Percentiles rank a stretch among this genome's conserved stretches.
These are phyloP conservation scores for Xiphorhynchus erythropygius DNA, from an alignment of 2,797 vertebrate species.

Conservation along the genomic window DNA sequence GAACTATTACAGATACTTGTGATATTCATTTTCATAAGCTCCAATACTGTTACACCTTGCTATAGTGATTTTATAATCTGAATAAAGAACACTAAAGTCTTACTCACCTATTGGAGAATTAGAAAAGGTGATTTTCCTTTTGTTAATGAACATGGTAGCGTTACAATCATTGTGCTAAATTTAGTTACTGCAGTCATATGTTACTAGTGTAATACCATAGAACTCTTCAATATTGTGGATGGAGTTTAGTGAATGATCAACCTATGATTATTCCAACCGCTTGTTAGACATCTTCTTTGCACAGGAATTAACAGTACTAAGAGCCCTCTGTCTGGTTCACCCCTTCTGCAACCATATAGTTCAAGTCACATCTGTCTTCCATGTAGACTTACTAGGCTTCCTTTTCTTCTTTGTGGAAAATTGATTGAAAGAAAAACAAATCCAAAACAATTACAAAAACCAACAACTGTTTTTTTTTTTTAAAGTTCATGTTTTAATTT, in stretches of 20 bases:
- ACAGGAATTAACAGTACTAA: background rate
- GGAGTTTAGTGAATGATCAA: background rate
- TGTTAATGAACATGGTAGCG: background rate
- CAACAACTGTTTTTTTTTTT: accelerated
- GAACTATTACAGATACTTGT: background rate
- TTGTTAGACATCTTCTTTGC: background rate
- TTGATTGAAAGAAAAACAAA: too few relatives aligned
- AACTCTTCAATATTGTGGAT: background rate
- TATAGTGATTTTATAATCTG: background rate
- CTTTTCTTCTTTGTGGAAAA: background rate
- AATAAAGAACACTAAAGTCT: background rate
- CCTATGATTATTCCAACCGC: background rate
- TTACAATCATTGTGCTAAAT: background rate
- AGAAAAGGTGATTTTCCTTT: background rate
- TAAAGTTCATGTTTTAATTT: background rate
- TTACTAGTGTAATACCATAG: background rate
- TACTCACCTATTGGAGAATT: background rate
- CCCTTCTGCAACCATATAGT: background rate
- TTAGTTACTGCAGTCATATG: background rate
- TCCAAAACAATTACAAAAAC: background rate
- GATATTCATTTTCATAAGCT: background rate
- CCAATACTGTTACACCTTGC: background rate
- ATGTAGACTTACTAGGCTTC: background rate
- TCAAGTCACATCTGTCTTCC: background rate
- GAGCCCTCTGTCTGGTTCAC: background rate